Base-by-base conservation (phyloP, 2,888 invertebrate genomes). In the Aricia artaxerxes region DNA sequence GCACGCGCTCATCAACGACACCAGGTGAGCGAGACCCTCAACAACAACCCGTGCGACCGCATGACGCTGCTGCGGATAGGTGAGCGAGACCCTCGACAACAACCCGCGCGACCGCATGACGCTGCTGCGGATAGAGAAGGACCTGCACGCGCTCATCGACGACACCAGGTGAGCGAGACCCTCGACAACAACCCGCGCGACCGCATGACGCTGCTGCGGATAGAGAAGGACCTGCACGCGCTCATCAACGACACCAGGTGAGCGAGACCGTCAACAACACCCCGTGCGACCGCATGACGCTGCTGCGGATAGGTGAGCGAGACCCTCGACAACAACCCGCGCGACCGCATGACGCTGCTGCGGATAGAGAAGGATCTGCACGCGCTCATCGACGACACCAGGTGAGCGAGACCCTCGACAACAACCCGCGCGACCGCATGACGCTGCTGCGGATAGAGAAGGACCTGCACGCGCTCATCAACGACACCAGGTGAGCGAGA, bases 321-420 rank as follows among this genome's bases (percentile, higher is more conserved):
- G 99, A 35, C 35, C 0, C 95, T 99, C 79, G 98, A 98, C 90
- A 97, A 98, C 89, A 98, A 97, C 90, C 96, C 97, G 61, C 97
- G 98, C 86, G 99, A 99, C 91, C 95, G 98, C 73, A 95, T 96
- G 84, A 96, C 98, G 80, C 93, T 99, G 84, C 94, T 99, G 80
- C 97, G 97, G 88, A 97, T 99, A 73, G 99, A 99, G 93, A 97
- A 97, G 86, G 98, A 99, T 85, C 94, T 99, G 82, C 96, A 97
- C 85, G 96, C 96, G 79, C 97, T 99, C 83, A 96, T 98, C 84
- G 97, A 97, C 35, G 35, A 35, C 88, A 95, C 95, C 80, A 96
- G 95, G 98, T 98, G 91, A 69, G 60, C 53, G 49, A n/a, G 6
- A 35, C 35, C 57, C 9, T 49, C 49, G 9, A 57, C 57, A 57